Base-by-base conservation (phyloP, 2,888 invertebrate species). In the Nomada ferruginata region DNA sequence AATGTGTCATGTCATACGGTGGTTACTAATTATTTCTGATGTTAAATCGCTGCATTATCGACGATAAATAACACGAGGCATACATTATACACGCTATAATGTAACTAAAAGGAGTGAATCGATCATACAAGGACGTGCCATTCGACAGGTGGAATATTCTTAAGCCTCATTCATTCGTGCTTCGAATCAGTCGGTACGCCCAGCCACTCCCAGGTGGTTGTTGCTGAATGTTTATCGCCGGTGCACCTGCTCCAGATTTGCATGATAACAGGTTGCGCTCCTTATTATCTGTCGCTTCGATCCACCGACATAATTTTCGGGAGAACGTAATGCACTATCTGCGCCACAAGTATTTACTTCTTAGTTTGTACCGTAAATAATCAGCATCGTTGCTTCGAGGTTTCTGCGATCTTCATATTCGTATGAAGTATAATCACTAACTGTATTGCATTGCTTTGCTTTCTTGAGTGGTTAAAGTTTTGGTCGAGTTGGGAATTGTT, bases 181-280 rank as follows among this genome's bases (percentile, higher is more conserved):
- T 36, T 26, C 52, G 29, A 55, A 82, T 55, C 47, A 79, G 75
- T 59, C 64, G 76, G 74, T 84, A 86, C 84, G 84, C 82, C 84
- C 74, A 26, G 74, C 74, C 85, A 86, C 84, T 74, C 85, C 84
- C 81, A 80, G 77, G 72, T 84, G 82, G 80, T 82, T 79, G 66
- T 64, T 71, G 63, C 52, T 65, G 61, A 79, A 80, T 80, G 72
- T 61, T 71, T 76, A 80, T 82, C 75, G 59, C 29, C 57, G 61
- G 7, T 59, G 64, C 81, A 60, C 66, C 59, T 63, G 64, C 53
- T 60, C 77, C 65, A 72, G 57, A 86, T 86, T 86, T 86, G 84
- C 86, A 86, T 86, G 86, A 87, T 87, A 83, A 85, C 83, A 83
- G 78, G 64, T 74, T 75, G 75, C 63, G 66, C 55, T 71, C 78